Conservation (phyloP, 2,113 vertebrate species). For the Struthio camelus region DNA sequence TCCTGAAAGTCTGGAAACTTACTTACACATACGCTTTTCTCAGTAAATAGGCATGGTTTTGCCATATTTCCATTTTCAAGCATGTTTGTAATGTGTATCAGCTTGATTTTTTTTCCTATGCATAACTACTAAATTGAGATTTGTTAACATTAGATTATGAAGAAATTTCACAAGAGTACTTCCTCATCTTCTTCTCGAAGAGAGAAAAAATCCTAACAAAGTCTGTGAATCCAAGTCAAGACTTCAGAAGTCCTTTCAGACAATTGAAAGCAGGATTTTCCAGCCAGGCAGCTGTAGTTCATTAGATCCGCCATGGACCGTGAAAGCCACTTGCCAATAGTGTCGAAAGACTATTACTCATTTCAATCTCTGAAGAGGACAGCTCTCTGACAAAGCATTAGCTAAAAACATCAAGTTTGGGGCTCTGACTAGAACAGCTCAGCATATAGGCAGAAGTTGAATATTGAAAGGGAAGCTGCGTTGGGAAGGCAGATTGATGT, state of each 20-base stretch:
- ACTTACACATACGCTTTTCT: not conserved
- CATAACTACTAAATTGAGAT: not conserved
- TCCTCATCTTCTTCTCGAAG: not conserved
- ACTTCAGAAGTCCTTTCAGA: conserved; percentile 44
- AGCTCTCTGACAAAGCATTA: conserved; percentile 37
- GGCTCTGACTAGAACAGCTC: not conserved
- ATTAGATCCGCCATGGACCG: conserved; percentile 52
- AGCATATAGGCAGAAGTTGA: not conserved
- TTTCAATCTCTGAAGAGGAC: conserved; percentile 50
- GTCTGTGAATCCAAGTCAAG: conserved; percentile 14
- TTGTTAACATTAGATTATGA: not conserved
- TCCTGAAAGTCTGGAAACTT: not conserved
- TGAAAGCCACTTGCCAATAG: conserved; percentile 72
- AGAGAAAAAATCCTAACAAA: not conserved
- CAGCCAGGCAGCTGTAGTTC: conserved; percentile 65
- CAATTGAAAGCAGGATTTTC: conserved; percentile 60
- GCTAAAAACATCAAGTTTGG: not conserved
- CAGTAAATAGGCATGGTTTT: accelerated
- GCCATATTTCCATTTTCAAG: not conserved
- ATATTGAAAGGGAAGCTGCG: not conserved
- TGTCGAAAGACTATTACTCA: conserved; percentile 40
- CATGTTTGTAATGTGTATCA: not conserved
- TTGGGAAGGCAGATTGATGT: not conserved
- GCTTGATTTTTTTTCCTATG: not conserved
- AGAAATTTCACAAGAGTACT: not conserved